Evolutionary conservation across 92 coral and sea anemone genomes (phyloP).

Genomic region (Palythoa caribaeorum): DNA sequence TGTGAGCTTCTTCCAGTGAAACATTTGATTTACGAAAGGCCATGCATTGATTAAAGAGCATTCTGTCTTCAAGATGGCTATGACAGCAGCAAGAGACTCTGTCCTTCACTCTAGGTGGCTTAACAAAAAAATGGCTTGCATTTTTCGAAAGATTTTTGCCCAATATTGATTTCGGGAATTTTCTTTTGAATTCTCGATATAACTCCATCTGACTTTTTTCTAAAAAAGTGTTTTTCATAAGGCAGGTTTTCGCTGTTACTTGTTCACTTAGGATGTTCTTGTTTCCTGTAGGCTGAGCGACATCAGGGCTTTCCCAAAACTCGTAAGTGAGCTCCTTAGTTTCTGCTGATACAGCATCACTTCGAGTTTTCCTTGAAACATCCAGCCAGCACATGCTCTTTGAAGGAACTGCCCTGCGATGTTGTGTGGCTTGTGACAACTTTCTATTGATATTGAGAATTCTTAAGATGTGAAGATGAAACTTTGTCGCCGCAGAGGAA

Average conservation of each 20-base stretch:
- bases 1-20: not conserved
- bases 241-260: slow-evolving; percentile 46
- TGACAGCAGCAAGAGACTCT: slow-evolving; percentile 51
- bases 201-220: slow-evolving; percentile 59
- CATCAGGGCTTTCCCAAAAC: slow-evolving; percentile 60
- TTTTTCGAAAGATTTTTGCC: slow-evolving; percentile 61
- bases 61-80: slow-evolving; percentile 62
- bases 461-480: slow-evolving; percentile 14
- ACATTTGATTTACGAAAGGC: slow-evolving; percentile 32
- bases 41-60: too few species aligned
- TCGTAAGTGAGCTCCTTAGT: slow-evolving; percentile 40
- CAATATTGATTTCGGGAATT: slow-evolving; percentile 59
- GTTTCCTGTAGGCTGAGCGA: slow-evolving; percentile 48
- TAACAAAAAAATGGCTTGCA: slow-evolving; percentile 70
- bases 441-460: slow-evolving; percentile 42
- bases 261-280: slow-evolving; percentile 50
- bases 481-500: slow-evolving; percentile 37
- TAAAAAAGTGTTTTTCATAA: slow-evolving; percentile 52
- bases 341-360: slow-evolving; percentile 41
- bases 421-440: slow-evolving; percentile 18
- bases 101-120: slow-evolving; percentile 49
- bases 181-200: slow-evolving; percentile 41
- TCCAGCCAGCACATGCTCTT: slow-evolving; percentile 42
- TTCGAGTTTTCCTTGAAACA: slow-evolving; percentile 13
- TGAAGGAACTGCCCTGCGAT: not conserved